Evolutionary conservation across 2,797 vertebrate genomes (phyloP).

Genomic region (Hydrocynus forskahlii): DNA sequence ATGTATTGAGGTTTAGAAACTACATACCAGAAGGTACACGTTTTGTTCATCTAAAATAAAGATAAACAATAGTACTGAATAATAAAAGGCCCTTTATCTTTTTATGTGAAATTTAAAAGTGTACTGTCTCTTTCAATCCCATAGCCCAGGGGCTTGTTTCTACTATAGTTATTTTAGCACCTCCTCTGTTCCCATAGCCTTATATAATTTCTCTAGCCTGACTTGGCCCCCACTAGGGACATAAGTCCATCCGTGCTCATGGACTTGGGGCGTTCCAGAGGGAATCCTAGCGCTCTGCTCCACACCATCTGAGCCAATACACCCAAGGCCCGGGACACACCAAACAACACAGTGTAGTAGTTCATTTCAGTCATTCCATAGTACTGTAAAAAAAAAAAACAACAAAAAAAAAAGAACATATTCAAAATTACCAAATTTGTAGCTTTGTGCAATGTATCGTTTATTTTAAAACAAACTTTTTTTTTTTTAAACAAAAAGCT

Average conservation of each 20-base stretch:
- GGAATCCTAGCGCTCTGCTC: slow-evolving; percentile 94
- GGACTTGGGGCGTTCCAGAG: slow-evolving; percentile 95
- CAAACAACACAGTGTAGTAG: slow-evolving; percentile 97
- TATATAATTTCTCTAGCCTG: slow-evolving; percentile 77
- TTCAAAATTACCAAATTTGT: not conserved
- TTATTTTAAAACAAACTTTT: not conserved
- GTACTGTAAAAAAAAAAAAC: slow-evolving; percentile 75
- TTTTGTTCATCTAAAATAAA: not conserved
- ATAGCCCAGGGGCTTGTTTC: slow-evolving; percentile 58
- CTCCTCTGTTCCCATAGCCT: slow-evolving; percentile 43
- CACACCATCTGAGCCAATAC: slow-evolving; percentile 93
- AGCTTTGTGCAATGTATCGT: not conserved
- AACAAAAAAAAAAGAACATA: slow-evolving; percentile 18
- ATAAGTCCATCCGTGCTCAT: slow-evolving; percentile 97
- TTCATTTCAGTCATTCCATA: slow-evolving; percentile 98
- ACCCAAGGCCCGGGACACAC: slow-evolving; percentile 91
- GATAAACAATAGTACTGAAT: slow-evolving; percentile 22
- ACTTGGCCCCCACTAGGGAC: slow-evolving; percentile 87
- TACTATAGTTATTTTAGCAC: slow-evolving; percentile 49
- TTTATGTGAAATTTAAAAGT: slow-evolving; percentile 75
- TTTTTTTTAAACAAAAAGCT: too few relatives aligned
- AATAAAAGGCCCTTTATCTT: slow-evolving; percentile 65
- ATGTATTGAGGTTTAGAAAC: not conserved
- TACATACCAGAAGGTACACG: not conserved
- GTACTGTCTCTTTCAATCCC: slow-evolving; percentile 77